A percentile compares a stretch with the other conserved stretches of the same genome.
Evolutionary conservation across 1,140 invertebrate genomes (phyloP).

Genomic region (Drosophila auraria): DNA sequence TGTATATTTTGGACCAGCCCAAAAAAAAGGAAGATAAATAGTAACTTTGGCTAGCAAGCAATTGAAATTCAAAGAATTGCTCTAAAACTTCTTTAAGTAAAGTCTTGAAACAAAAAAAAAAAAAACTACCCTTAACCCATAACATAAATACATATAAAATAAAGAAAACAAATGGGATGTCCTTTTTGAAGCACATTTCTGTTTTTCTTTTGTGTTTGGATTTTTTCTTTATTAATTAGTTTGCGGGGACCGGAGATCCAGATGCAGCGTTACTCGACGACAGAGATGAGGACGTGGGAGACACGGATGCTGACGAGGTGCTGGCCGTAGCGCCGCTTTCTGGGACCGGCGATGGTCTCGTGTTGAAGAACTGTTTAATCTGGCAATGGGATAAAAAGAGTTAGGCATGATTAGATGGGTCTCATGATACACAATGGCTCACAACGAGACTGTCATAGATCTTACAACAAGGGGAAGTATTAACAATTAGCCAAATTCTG

Average conservation of each 20-base stretch:
- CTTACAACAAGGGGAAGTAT: not conserved
- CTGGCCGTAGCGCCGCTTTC: conserved; percentile 66
- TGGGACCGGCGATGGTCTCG: conserved; percentile 63
- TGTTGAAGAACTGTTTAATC: conserved; percentile 83
- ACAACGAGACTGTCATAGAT: conserved; percentile 5
- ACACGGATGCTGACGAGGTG: conserved; percentile 75
- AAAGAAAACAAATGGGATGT: conserved; percentile 36
- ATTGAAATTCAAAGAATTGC: not conserved
- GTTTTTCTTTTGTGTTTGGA: conserved; percentile 58
- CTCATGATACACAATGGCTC: not conserved
- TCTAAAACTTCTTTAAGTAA: not conserved
- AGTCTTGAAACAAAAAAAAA: not conserved
- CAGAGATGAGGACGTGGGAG: conserved; percentile 79
- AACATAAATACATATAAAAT: not conserved
- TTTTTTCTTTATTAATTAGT: conserved; percentile 63
- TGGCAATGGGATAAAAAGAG: conserved; percentile 8
- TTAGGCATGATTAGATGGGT: not conserved
- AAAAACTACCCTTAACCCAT: not conserved
- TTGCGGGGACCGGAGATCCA: conserved; percentile 81
- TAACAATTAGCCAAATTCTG: too few species aligned
- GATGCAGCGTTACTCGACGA: conserved; percentile 81
- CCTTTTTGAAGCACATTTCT: conserved; percentile 69
- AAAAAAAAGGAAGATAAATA: not conserved
- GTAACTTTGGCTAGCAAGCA: not conserved
- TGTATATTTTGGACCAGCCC: not conserved